Conservation (phyloP, 2,797 vertebrate species). For the Sus cebifrons region DNA sequence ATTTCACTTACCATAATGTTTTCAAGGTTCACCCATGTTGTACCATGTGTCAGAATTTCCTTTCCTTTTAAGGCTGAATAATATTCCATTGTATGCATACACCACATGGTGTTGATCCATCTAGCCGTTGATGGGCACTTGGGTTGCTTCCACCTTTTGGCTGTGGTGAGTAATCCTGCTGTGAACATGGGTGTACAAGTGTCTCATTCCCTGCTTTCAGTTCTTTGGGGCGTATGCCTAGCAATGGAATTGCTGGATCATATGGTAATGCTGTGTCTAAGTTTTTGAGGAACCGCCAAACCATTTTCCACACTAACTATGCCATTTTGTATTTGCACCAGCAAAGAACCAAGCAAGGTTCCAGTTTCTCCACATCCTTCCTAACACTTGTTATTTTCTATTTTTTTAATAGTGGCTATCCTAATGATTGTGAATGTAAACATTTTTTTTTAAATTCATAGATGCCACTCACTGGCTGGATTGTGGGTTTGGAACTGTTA, state of each 20-base stretch:
- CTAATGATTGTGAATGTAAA: not conserved
- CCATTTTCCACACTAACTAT: not conserved
- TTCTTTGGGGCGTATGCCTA: not conserved
- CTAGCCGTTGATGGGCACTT: not conserved
- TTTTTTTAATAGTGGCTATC: not conserved
- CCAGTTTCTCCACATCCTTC: not conserved
- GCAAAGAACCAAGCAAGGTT: not conserved
- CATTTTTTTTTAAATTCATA: not conserved
- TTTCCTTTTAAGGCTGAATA: not conserved
- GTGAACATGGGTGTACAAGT: not conserved
- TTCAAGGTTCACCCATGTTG: not conserved
- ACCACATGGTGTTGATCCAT: not conserved
- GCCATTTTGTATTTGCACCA: not conserved
- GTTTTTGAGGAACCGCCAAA: not conserved
- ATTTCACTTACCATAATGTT: not conserved
- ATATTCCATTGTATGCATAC: not conserved
- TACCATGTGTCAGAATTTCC: slow-evolving; percentile 19
- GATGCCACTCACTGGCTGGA: not conserved
- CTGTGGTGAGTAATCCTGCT: not conserved
- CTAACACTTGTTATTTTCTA: not conserved
- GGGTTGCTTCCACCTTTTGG: not conserved
- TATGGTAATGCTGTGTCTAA: not conserved
- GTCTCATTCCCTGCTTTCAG: not conserved
- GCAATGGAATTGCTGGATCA: not conserved
- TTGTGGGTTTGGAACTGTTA: not conserved